A percentile compares a stretch with the other conserved stretches of the same genome.
phyloP scores from a whole-genome alignment of 2,113 vertebrate genomes.

The Hymenochirus boettgeri region DNA sequence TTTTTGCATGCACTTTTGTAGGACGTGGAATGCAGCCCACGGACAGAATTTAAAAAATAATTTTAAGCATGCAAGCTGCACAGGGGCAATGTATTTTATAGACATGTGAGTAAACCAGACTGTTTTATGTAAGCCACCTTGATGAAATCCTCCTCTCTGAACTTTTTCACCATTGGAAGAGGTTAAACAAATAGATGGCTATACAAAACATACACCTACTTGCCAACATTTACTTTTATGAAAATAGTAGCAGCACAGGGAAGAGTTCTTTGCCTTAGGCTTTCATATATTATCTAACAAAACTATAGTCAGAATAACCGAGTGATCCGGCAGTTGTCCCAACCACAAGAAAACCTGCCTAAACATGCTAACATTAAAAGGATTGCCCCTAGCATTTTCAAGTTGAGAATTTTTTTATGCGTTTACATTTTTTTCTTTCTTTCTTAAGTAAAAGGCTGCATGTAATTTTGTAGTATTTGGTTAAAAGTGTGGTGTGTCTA shows the following conservation, averaged over 20 bases:
- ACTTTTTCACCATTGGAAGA: neutral
- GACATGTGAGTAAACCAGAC: neutral
- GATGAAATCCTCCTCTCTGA: neutral
- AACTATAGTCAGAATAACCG: slow-evolving; percentile 15
- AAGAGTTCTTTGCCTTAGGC: slow-evolving; percentile 19
- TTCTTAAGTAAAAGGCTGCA: slow-evolving; percentile 5
- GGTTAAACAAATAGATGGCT: slow-evolving; percentile 25
- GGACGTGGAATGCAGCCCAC: neutral
- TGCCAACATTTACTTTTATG: neutral
- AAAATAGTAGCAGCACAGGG: slow-evolving; percentile 7
- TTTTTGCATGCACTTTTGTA: too few relatives aligned
- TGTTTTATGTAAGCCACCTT: neutral
- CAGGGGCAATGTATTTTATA: neutral
- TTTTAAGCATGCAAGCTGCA: neutral
- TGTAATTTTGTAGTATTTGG: neutral
- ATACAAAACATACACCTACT: neutral
- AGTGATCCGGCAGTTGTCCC: slow-evolving; percentile 24
- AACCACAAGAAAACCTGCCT: slow-evolving; percentile 30
- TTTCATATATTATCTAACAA: slow-evolving; percentile 15
- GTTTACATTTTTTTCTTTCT: slow-evolving; percentile 25
- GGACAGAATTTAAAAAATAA: neutral
- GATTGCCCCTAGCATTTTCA: slow-evolving; percentile 42
- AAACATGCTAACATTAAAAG: slow-evolving; percentile 34
- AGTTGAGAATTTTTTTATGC: slow-evolving; percentile 34
- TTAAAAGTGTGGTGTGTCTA: slow-evolving; percentile 2